A percentile compares a stretch with the other conserved stretches of the same genome.
These are phyloP conservation scores for Heliconius congener DNA, from an alignment of 1,140 invertebrate genomes.

Conservation along the genomic window DNA sequence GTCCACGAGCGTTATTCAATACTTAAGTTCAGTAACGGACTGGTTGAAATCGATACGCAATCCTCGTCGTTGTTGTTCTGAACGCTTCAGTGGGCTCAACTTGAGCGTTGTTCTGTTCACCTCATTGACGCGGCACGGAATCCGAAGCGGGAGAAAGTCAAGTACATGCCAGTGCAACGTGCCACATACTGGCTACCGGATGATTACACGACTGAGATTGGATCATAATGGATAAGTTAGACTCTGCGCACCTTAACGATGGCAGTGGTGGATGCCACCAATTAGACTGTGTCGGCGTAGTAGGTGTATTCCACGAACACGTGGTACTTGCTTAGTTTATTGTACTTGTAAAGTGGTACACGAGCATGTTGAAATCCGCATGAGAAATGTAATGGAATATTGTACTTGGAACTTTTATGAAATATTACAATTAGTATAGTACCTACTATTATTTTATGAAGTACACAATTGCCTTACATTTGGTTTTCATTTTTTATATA, in stretches of 20 bases:
- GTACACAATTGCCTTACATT: no score
- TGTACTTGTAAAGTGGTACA: not conserved
- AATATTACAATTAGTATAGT: no score
- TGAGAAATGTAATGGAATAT: not conserved
- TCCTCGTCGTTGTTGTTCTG: conserved; percentile 49
- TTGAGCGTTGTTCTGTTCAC: conserved; percentile 68
- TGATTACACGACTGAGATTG: conserved; percentile 66
- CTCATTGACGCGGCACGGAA: conserved; percentile 70
- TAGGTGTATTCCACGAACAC: conserved; percentile 43
- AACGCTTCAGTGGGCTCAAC: conserved; percentile 66
- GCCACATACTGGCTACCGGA: conserved; percentile 63
- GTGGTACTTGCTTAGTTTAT: conserved; percentile 32
- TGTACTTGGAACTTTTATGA: no score
- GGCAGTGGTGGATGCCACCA: conserved; percentile 47
- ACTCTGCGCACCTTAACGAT: conserved; percentile 50
- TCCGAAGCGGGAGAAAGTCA: conserved; percentile 74
- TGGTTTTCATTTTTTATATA: no score
- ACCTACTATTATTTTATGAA: no score
- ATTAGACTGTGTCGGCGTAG: conserved; percentile 60
- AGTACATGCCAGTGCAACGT: conserved; percentile 62
- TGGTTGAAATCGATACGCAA: conserved; percentile 69
- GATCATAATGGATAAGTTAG: conserved; percentile 69
- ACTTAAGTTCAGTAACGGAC: conserved; percentile 55
- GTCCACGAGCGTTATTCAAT: conserved; percentile 58
- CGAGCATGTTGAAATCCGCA: not conserved